Conservation (phyloP, 2,888 invertebrate species). For the Deilephila elpenor region DNA sequence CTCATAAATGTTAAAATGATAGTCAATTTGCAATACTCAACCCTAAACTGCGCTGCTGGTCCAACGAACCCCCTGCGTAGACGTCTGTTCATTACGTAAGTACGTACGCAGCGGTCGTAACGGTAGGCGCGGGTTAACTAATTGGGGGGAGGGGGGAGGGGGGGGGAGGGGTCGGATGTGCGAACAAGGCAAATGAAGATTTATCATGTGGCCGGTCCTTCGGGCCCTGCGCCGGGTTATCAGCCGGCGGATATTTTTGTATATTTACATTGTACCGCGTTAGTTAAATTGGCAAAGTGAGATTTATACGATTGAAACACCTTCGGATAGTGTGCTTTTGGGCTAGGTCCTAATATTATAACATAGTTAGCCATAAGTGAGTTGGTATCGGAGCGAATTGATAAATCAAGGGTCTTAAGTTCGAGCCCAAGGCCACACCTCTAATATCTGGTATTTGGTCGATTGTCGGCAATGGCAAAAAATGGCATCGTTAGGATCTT, state of each 20-base stretch:
- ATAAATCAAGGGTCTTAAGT: too few species aligned
- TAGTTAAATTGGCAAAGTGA: constrained; percentile 24
- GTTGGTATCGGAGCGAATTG: too few species aligned
- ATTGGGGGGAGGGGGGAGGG: constrained; percentile 76
- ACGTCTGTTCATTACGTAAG: constrained; percentile 35
- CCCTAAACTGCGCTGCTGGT: neutral
- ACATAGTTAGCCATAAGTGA: too few species aligned
- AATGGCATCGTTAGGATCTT: too few species aligned
- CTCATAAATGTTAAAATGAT: too few species aligned
- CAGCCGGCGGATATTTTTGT: constrained; percentile 47
- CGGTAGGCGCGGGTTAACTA: constrained; percentile 64
- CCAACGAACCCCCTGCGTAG: constrained; percentile 4
- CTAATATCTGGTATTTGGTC: too few species aligned
- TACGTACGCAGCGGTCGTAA: constrained; percentile 40
- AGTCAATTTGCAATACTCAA: neutral
- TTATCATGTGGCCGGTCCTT: constrained; percentile 74
- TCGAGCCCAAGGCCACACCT: too few species aligned
- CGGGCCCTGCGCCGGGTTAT: constrained; percentile 46
- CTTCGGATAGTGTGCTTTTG: neutral
- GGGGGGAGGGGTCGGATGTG: constrained; percentile 75
- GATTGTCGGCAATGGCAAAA: too few species aligned
- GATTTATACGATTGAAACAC: constrained; percentile 7
- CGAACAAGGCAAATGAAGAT: constrained; percentile 82
- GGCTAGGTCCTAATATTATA: too few species aligned
- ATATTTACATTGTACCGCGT: constrained; percentile 26